These are phyloP conservation scores for Neotoxoptera formosana DNA, from an alignment of 1,140 invertebrate species.

Conservation along the genomic window DNA sequence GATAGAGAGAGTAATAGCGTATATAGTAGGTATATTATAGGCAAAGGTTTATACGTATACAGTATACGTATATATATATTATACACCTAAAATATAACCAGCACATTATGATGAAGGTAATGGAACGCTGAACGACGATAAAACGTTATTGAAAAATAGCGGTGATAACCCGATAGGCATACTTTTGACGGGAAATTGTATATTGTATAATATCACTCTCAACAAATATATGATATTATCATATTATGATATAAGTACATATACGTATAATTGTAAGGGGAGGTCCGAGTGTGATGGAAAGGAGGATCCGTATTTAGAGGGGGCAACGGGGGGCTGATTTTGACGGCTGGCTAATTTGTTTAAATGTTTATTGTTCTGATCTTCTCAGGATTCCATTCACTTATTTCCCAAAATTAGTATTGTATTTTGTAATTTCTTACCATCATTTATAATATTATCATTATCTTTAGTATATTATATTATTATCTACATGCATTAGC, in stretches of 20 bases:
- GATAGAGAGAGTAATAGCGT: not conserved
- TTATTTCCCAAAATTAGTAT: not conserved
- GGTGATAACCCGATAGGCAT: not conserved
- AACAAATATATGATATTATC: not conserved
- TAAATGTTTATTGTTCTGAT: not conserved
- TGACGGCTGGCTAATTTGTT: not conserved
- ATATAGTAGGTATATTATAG: not conserved
- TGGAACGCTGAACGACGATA: not conserved
- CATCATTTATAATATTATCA: not conserved
- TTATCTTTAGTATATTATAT: not conserved
- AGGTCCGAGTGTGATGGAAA: not conserved
- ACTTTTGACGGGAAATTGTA: not conserved
- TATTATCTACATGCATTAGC: not conserved
- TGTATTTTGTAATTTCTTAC: not conserved
- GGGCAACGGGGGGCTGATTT: not conserved
- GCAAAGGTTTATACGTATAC: not conserved
- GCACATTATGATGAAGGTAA: not conserved
- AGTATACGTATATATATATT: not conserved
- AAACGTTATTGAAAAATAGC: constrained; percentile 43
- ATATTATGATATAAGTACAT: too few relatives aligned
- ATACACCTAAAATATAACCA: not conserved
- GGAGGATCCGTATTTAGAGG: not conserved
- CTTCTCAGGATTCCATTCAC: not conserved
- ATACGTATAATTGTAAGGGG: not conserved
- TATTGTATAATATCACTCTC: not conserved